A percentile compares a stretch with the other conserved stretches of the same genome.
phyloP scores from a whole-genome alignment of 2,888 invertebrate species.

The Melanophora roralis region DNA sequence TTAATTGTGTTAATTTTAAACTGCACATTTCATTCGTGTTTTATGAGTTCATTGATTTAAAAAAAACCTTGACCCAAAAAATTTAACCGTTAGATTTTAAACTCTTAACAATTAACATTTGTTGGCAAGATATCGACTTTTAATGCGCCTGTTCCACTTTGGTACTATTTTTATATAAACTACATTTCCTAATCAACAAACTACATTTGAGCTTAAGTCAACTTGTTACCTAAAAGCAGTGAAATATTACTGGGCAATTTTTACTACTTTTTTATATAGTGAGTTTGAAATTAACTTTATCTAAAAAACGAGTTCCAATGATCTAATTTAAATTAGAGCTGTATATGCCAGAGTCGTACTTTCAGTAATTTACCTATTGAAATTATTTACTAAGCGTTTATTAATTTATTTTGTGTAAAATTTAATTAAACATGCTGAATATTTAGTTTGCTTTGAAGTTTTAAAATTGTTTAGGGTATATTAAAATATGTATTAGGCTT shows the following conservation, averaged over 20 bases:
- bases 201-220: not conserved
- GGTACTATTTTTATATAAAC: not conserved
- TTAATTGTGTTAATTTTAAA: not conserved
- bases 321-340: not conserved
- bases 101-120: not conserved
- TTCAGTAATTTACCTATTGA: no score
- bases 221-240: not conserved
- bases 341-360: not conserved
- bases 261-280: not conserved
- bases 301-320: not conserved
- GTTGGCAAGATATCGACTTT: slow-evolving; percentile 7
- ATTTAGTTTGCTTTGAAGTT: no score
- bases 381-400: not conserved
- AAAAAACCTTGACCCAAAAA: slow-evolving; percentile 29
- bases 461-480: no score
- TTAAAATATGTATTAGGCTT: no score
- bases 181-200: not conserved
- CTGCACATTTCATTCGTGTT: not conserved
- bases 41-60: slow-evolving; percentile 36
- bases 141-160: not conserved
- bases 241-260: not conserved
- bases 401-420: no score
- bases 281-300: not conserved
- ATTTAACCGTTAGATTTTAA: not conserved
- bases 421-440: no score